A percentile compares a stretch with the other conserved stretches of the same genome.
These are phyloP conservation scores for Dicerorhinus sumatrensis DNA, from an alignment of 2,113 vertebrate species.

Conservation along the genomic window DNA sequence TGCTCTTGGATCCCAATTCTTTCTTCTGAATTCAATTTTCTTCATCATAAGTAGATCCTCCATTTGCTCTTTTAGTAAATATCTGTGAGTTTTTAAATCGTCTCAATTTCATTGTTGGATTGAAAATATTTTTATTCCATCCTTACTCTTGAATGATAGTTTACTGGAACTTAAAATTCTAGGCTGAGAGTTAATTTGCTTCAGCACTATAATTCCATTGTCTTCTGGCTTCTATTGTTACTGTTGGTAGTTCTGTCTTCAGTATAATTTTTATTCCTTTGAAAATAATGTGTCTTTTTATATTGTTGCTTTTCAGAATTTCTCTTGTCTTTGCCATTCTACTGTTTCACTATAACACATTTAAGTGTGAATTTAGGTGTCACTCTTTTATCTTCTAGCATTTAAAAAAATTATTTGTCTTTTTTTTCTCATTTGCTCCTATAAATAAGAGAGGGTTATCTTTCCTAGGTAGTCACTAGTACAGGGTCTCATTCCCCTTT, in stretches of 20 bases:
- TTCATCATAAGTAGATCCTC: background rate
- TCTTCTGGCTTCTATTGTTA: background rate
- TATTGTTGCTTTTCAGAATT: conserved; percentile 10
- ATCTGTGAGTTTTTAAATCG: background rate
- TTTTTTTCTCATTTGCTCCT: background rate
- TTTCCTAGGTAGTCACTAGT: background rate
- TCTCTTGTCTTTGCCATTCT: background rate
- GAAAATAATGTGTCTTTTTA: conserved; percentile 39
- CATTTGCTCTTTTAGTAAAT: conserved; percentile 20
- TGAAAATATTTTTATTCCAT: conserved; percentile 58
- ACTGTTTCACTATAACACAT: background rate
- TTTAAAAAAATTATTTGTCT: background rate
- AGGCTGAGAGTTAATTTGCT: conserved; percentile 44
- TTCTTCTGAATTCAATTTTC: conserved; percentile 30
- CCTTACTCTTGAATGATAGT: background rate
- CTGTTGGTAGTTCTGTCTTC: background rate
- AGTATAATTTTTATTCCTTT: conserved; percentile 16
- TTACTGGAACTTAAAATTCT: conserved; percentile 46
- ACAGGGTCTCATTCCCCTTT: background rate
- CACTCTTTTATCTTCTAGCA: background rate
- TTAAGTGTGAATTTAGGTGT: background rate
- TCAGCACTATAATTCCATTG: background rate
- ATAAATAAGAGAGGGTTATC: background rate
- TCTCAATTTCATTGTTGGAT: background rate
- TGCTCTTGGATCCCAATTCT: background rate